phyloP scores from a whole-genome alignment of 1,140 invertebrate genomes.

The Drosophila nigromelanica region DNA sequence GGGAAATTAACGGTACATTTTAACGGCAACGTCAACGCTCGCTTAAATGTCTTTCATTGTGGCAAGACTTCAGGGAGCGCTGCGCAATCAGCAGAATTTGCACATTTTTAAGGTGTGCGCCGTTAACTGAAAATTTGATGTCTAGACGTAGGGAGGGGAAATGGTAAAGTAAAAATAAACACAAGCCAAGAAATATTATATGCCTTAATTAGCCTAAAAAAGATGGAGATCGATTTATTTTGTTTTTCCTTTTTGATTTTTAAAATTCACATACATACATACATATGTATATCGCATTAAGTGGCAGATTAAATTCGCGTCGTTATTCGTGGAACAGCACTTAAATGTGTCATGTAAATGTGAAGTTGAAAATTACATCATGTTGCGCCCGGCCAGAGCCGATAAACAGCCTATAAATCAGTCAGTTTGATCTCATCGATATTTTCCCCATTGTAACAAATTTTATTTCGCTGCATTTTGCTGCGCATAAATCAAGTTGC shows the following conservation, averaged over 20 bases:
- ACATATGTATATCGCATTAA: background rate
- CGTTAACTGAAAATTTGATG: slow-evolving; percentile 5
- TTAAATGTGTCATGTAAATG: slow-evolving; percentile 49
- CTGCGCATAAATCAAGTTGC: slow-evolving; percentile 64
- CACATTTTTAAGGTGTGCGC: slow-evolving; percentile 36
- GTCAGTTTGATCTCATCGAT: slow-evolving; percentile 73
- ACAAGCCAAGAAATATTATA: background rate
- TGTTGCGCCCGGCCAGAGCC: slow-evolving; percentile 26
- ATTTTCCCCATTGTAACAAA: slow-evolving; percentile 61
- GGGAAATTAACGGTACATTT: slow-evolving; percentile 75
- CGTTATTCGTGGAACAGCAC: slow-evolving; percentile 5
- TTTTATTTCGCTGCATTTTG: slow-evolving; percentile 72
- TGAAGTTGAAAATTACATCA: slow-evolving; percentile 57
- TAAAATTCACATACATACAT: no score
- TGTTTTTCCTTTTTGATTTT: no score
- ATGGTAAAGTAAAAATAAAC: background rate
- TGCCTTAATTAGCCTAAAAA: no score
- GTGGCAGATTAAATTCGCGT: background rate
- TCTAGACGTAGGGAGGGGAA: background rate
- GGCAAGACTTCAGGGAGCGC: slow-evolving; percentile 21
- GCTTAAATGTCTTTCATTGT: slow-evolving; percentile 51
- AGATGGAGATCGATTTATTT: no score
- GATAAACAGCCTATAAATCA: slow-evolving; percentile 77
- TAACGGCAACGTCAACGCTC: slow-evolving; percentile 45
- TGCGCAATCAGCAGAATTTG: slow-evolving; percentile 24